Base-by-base conservation (phyloP, 2,113 vertebrate species). In the Coptodon rendalli region DNA sequence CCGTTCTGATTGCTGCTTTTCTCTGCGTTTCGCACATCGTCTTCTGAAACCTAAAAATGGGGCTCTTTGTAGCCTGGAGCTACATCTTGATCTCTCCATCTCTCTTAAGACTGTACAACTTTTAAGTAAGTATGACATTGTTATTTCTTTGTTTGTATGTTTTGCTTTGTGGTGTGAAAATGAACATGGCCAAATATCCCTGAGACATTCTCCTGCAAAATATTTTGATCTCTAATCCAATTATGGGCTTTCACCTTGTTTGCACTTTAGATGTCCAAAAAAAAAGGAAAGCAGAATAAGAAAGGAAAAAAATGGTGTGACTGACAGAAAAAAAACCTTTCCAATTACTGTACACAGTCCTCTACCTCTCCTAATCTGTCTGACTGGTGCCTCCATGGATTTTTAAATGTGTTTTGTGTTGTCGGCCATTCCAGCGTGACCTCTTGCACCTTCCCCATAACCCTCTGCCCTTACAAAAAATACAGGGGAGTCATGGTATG, bases 351-450 rank as follows among this genome's bases (percentile, higher is more conserved):
- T 71, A 80, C 92, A 85, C 34, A 19, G 57, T 84, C 76, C 59
- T 79, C 11, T 71, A 31, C 88, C 88, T 87, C 59, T 83, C 16
- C 57, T 93, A 87, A 91, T 94, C 92, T 84, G 89, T 89, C 80
- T 80, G 83, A 89, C 83, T 68, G 63, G 84, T 53, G 88, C 89
- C 87, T 88, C 66, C 3, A 2, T 87, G 86, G 66, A 83, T 89
- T 88, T 89, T 38, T 86, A 91, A 94, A 92, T 87, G 87, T 48
- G 40, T 92, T 91, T 40, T 87, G 84, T 91, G 89, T 84, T 82
- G 89, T 93, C 86, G 82, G 80, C 90, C 71, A 7, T 89, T 88
- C 61, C 91, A 71, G 13, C 6, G 7, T 92, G 81, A 91, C 89
- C 92, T 59, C 56, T 79, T 7, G 19, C 68, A 76, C 91, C 66